Evolutionary conservation across 2,888 invertebrate species (phyloP), one percentile per base, ranked within the genome.

Genomic region (Pantelozetes paolii): DNA sequence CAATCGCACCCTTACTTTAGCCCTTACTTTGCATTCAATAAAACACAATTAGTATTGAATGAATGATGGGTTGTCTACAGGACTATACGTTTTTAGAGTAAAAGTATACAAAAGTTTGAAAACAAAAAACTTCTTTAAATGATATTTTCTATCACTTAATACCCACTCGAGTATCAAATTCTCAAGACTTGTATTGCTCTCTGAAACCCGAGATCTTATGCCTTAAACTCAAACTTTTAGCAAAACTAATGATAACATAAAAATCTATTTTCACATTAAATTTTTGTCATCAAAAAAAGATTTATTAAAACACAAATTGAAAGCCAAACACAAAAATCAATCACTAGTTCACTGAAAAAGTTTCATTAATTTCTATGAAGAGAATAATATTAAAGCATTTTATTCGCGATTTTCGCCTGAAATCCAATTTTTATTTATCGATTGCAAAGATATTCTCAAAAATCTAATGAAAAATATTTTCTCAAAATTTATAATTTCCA

Each of bases 271-370:
- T 57, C 26, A 57, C 23, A 28, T 57, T 57, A 57, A 28, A 57
- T 57, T 57, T n/a, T 57, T 57, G 57, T 57, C 57, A 57, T 57
- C 57, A 57, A 57, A 57, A 57, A 57, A 57, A 26, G 57, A 45
- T 57, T 57, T 57, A 57, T 57, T 57, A 57, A 57, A 28, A 57
- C 23, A 3, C 6, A 57, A 57, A 57, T 57, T 57, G 57, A 57
- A 57, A 18, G 9, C 45, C 45, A 45, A 36, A 36, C 36, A 45
- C 40, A 45, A 45, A 45, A 45, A 45, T 45, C 45, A 45, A 45
- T 45, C 45, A 45, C 45, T n/a, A 15, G n/a, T 18, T 15, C 45
- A 42, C 45, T 11, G 45, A 11, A 57, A 23, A 45, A n/a, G 15
- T 6, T 45, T 45, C 45, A 45, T 45, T 15, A 45, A 45, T 45